Conservation (phyloP, 1,140 invertebrate genomes). For the Penaeus chinensis region DNA sequence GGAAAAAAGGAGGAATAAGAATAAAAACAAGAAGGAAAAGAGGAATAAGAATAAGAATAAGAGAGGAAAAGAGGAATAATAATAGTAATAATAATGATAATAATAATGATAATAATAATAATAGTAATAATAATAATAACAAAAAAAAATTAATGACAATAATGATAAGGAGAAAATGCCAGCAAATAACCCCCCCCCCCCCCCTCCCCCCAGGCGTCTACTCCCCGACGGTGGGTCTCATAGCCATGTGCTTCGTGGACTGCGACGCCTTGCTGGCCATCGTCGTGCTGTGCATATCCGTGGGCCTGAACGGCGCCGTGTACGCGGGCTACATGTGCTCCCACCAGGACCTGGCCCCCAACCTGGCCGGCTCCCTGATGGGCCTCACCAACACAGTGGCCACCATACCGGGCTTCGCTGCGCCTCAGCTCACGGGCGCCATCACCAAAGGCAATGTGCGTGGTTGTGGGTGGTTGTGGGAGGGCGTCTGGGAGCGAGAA, state of each 20-base stretch:
- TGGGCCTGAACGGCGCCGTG: constrained; percentile 84
- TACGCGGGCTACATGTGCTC: constrained; percentile 86
- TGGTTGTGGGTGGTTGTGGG: too few species aligned
- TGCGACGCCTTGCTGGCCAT: constrained; percentile 67
- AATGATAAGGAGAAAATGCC: too few species aligned
- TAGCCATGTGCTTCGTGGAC: constrained; percentile 11
- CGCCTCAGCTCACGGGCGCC: constrained; percentile 72
- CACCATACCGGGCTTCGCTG: constrained; percentile 72
- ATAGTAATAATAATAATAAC: too few species aligned
- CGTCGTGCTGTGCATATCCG: constrained; percentile 81
- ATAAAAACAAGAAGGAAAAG: neutral
- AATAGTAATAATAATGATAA: too few species aligned
- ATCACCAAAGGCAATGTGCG: constrained; percentile 66
- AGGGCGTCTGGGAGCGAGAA: too few species aligned
- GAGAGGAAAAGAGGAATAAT: too few species aligned
- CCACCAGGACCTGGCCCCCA: constrained; percentile 85
- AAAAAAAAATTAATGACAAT: too few species aligned
- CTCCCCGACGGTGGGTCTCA: neutral
- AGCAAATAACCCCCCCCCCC: neutral
- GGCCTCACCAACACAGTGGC: constrained; percentile 87
- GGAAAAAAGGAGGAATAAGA: neutral
- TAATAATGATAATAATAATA: too few species aligned
- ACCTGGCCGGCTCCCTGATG: constrained; percentile 84
- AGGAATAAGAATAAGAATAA: too few species aligned
- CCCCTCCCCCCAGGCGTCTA: neutral